Base-by-base conservation (phyloP, 2,888 invertebrate species). In the Tupiocoris notatus region DNA sequence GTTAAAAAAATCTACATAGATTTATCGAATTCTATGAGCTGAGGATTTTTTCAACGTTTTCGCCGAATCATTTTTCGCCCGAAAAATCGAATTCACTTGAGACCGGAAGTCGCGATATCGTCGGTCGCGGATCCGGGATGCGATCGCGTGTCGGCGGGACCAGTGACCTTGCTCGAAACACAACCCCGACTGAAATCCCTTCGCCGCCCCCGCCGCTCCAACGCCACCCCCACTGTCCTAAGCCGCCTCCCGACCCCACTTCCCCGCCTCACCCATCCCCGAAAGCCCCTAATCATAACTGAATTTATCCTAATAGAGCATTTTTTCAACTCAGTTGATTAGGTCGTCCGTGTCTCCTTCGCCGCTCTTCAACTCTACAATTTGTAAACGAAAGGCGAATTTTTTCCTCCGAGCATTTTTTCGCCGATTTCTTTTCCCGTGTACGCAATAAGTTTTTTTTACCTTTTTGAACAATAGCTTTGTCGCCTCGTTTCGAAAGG, bases 271-370 rank as follows among this genome's bases (percentile, higher is more conserved):
- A 18, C 24, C 62, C 70, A 70, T n/a, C 39, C 25, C 54, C 17
- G 59, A 62, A 58, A 61, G 25, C 54, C 67, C 75, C 76, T 62
- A 21, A 66, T 62, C 73, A 73, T 73, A 73, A 73, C 73, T 62
- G 16, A 59, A 22, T 67, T 67, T 67, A 56, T n/a, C 67, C 67
- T 57, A 22, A 67, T 59, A 24, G 59, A 17, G 2, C 62, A 12
- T 39, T 62, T 73, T 57, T 61, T 62, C n/a, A 22, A n/a, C 23
- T 6, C 59, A 1, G 56, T 66, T 66, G 66, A 66, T 66, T 66
- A 56, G 66, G 9, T 56, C 25, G 12, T 65, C 17, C 39, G 3
- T 39, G 39, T 39, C 39, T 39, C 12, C 39, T 39, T 39, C 12
- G 6, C 12, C 39, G 39, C 39, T 39, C 12, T 39, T n/a, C n/a